Percentiles rank a stretch among this genome's conserved stretches.
Evolutionary conservation across 2,888 invertebrate genomes (phyloP).

Genomic region (Neoscelio sp.): DNA sequence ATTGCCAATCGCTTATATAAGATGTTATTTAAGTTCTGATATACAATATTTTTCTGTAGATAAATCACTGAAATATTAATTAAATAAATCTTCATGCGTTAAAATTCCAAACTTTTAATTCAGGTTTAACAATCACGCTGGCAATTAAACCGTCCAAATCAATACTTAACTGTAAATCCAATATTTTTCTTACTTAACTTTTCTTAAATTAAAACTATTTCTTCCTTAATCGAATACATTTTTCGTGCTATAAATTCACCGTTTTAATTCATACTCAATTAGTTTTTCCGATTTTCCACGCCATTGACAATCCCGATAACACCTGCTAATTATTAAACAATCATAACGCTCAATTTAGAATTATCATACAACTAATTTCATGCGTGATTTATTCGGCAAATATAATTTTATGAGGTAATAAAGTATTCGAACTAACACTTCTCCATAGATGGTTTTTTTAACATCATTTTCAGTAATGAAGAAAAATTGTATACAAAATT

Average conservation of each 20-base stretch:
- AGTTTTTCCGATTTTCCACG: slow-evolving; percentile 29
- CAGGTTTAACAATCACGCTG: slow-evolving; percentile 9
- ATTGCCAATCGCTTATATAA: too few relatives aligned
- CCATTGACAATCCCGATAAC: slow-evolving; percentile 10
- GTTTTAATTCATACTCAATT: slow-evolving; percentile 8
- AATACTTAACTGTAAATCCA: slow-evolving; percentile 17
- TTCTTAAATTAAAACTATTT: slow-evolving; percentile 9
- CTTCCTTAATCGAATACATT: slow-evolving; percentile 1
- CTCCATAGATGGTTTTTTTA: too few relatives aligned
- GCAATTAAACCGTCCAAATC: slow-evolving; percentile 23
- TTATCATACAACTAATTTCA: slow-evolving; percentile 28
- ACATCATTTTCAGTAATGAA: too few relatives aligned
- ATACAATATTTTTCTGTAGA: too few relatives aligned
- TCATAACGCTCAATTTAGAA: slow-evolving; percentile 15
- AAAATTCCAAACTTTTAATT: slow-evolving; percentile 16
- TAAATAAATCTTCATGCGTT: slow-evolving; percentile 11
- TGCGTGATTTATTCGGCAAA: slow-evolving; percentile 3
- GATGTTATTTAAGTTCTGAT: too few relatives aligned
- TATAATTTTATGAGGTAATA: background rate
- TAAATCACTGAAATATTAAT: slow-evolving; percentile 38
- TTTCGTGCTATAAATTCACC: background rate
- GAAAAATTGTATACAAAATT: too few relatives aligned
- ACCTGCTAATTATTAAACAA: slow-evolving; percentile 20
- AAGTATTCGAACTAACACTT: too few relatives aligned
- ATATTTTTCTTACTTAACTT: slow-evolving; percentile 20